A percentile compares a stretch with the other conserved stretches of the same genome.
Conservation (phyloP, 1,140 invertebrate genomes). For the Zophobas morio region DNA sequence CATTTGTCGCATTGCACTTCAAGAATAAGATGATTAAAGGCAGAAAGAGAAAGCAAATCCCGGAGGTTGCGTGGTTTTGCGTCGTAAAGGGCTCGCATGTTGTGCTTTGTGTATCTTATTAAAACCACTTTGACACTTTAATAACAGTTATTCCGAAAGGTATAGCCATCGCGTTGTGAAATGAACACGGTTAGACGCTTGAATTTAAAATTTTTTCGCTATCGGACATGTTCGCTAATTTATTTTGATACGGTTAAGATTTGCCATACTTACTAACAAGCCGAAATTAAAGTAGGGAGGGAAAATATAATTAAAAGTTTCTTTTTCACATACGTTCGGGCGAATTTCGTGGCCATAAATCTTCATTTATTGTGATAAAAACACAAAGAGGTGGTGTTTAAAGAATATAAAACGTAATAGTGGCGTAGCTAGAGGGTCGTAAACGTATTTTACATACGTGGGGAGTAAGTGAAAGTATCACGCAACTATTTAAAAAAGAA, state of each 20-base stretch:
- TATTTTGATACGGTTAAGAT: slow-evolving; percentile 23
- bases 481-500: slow-evolving; percentile 31
- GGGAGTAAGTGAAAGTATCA: slow-evolving; percentile 23
- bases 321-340: neutral
- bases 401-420: slow-evolving; percentile 41
- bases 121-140: slow-evolving; percentile 55
- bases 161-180: slow-evolving; percentile 49
- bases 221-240: slow-evolving; percentile 10
- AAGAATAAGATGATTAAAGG: slow-evolving; percentile 36
- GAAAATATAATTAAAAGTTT: slow-evolving; percentile 14
- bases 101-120: slow-evolving; percentile 57
- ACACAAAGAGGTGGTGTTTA: slow-evolving; percentile 40
- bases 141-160: slow-evolving; percentile 55
- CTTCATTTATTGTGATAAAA: slow-evolving; percentile 27
- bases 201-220: slow-evolving; percentile 15
- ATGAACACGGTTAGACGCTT: slow-evolving; percentile 24
- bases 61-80: slow-evolving; percentile 45
- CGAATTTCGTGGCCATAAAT: slow-evolving; percentile 29
- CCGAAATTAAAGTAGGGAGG: neutral
- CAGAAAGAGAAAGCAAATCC: slow-evolving; percentile 8
- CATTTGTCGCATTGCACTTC: slow-evolving; percentile 42
- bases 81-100: slow-evolving; percentile 51
- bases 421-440: slow-evolving; percentile 13
- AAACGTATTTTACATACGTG: slow-evolving; percentile 30
- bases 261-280: neutral